Conservation (phyloP, 2,888 invertebrate species). For the Chouioia cunea region DNA sequence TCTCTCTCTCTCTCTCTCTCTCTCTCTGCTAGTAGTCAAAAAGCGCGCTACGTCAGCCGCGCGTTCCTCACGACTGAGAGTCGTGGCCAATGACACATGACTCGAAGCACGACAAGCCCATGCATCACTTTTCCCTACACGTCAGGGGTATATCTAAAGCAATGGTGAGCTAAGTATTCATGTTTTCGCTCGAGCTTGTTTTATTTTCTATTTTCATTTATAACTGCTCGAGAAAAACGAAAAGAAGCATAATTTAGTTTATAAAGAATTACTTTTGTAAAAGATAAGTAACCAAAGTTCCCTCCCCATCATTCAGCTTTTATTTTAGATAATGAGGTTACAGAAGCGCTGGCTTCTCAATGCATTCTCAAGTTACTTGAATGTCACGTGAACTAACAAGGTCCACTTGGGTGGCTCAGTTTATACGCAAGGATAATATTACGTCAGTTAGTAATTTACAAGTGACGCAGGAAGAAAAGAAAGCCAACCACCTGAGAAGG, state of each 20-base stretch:
- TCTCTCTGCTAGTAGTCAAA: slow-evolving; percentile 49
- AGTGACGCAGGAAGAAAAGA: too few relatives aligned
- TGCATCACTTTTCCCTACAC: slow-evolving; percentile 53
- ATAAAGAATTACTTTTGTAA: too few relatives aligned
- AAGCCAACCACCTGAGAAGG: too few relatives aligned
- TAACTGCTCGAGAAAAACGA: too few relatives aligned
- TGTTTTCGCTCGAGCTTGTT: too few relatives aligned
- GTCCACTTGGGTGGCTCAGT: slow-evolving; percentile 64
- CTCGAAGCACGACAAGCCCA: slow-evolving; percentile 62
- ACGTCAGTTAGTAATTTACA: slow-evolving; percentile 55
- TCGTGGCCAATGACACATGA: slow-evolving; percentile 66
- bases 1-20: slow-evolving; percentile 52
- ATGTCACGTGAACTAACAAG: slow-evolving; percentile 63
- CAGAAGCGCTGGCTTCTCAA: slow-evolving; percentile 20
- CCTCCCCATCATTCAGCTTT: slow-evolving; percentile 17
- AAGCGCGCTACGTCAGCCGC: slow-evolving; percentile 32
- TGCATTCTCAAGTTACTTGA: slow-evolving; percentile 56
- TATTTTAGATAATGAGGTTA: slow-evolving; percentile 26
- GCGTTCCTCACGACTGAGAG: slow-evolving; percentile 54
- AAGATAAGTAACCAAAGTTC: too few relatives aligned
- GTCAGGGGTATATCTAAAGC: slow-evolving; percentile 6
- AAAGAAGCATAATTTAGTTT: background rate
- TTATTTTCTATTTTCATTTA: too few relatives aligned
- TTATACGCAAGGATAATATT: slow-evolving; percentile 58
- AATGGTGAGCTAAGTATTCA: too few relatives aligned